Evolutionary conservation across 2,113 vertebrate species (phyloP).

Genomic region (Ophiodon elongatus): DNA sequence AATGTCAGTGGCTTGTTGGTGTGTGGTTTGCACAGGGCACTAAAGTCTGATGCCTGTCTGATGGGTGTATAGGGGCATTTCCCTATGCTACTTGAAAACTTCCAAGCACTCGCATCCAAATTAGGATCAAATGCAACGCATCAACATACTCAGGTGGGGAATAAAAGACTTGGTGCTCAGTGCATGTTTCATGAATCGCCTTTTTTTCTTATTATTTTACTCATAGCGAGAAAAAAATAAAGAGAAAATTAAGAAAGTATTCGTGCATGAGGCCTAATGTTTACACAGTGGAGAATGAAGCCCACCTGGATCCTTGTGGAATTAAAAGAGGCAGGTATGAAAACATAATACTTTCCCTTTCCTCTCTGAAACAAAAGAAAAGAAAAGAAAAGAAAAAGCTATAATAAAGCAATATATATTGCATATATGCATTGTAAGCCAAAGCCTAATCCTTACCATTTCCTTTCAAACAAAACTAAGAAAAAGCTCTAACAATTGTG

Average conservation of each 20-base stretch:
- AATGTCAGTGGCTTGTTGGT: not conserved
- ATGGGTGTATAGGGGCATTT: not conserved
- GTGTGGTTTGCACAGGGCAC: not conserved
- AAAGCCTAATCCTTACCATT: not conserved
- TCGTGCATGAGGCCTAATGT: not conserved
- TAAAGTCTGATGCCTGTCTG: not conserved
- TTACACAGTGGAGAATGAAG: not conserved
- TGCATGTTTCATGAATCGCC: not conserved
- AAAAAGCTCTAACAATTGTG: not conserved
- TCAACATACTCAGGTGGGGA: not conserved
- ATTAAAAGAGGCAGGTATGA: too few relatives aligned
- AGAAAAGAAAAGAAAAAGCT: too few relatives aligned
- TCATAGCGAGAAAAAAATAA: not conserved
- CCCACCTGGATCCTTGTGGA: not conserved
- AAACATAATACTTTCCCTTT: too few relatives aligned
- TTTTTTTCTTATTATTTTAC: not conserved
- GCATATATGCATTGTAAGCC: too few relatives aligned
- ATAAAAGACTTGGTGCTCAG: not conserved
- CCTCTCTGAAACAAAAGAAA: too few relatives aligned
- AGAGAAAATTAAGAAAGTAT: not conserved
- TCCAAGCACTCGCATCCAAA: not conserved
- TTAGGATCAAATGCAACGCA: not conserved
- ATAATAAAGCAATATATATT: too few relatives aligned
- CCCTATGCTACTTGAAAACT: not conserved
- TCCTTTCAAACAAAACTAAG: not conserved